Evolutionary conservation across 2,113 vertebrate species (phyloP).

Genomic region (Nycticryphes semicollaris): DNA sequence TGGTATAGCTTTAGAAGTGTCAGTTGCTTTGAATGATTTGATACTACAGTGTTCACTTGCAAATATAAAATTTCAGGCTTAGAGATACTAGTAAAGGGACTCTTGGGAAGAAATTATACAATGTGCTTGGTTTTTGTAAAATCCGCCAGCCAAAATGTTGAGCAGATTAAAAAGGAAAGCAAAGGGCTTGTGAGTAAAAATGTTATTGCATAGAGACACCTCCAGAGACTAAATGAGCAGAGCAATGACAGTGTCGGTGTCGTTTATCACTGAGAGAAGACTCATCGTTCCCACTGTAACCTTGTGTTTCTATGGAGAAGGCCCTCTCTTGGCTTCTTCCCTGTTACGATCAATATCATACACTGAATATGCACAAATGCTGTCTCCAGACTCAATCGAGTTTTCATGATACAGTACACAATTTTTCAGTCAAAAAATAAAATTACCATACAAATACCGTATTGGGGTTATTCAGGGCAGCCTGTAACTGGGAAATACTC

Average conservation of each 20-base stretch:
- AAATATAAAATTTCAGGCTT: neutral
- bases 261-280: neutral
- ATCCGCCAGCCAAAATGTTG: neutral
- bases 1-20: neutral
- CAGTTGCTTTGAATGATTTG: neutral
- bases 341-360: neutral
- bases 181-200: neutral
- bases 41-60: neutral
- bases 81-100: neutral
- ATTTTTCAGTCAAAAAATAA: neutral
- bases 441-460: neutral
- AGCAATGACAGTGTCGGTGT: neutral
- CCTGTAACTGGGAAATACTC: neutral
- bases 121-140: neutral
- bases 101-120: neutral
- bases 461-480: neutral
- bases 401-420: neutral
- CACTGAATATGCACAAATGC: neutral
- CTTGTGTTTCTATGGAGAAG: neutral
- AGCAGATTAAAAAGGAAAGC: conserved; percentile 6
- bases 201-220: neutral
- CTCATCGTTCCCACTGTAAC: neutral
- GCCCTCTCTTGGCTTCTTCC: neutral
- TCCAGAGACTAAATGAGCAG: neutral
- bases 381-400: neutral